These are phyloP conservation scores for Aphelenchoides avenae DNA, from an alignment of 1,140 invertebrate species.

Conservation along the genomic window DNA sequence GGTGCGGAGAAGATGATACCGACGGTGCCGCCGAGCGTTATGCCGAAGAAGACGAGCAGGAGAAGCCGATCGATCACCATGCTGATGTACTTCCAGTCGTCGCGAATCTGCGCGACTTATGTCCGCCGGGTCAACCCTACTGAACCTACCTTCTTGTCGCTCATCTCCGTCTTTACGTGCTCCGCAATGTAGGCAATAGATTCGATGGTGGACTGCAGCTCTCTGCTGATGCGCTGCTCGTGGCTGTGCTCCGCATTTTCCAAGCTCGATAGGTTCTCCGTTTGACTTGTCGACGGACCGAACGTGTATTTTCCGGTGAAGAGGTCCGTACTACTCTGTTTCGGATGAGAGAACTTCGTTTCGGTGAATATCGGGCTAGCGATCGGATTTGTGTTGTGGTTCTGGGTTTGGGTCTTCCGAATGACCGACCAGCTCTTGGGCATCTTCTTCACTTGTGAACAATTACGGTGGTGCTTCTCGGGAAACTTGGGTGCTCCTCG, in stretches of 20 bases:
- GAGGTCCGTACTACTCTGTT: slow-evolving; percentile 7
- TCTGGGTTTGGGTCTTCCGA: slow-evolving; percentile 3
- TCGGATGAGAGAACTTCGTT: no score
- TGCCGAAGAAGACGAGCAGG: slow-evolving; percentile 76
- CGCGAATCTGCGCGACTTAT: slow-evolving; percentile 90
- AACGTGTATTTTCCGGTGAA: slow-evolving; percentile 30
- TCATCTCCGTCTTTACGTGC: slow-evolving; percentile 61
- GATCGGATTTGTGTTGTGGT: no score
- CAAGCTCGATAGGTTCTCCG: slow-evolving; percentile 69
- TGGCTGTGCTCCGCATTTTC: slow-evolving; percentile 77
- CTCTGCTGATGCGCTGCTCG: slow-evolving; percentile 45
- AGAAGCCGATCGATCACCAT: slow-evolving; percentile 66
- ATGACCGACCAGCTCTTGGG: slow-evolving; percentile 18
- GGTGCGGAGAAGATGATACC: slow-evolving; percentile 97
- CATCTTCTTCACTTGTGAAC: slow-evolving; percentile 31
- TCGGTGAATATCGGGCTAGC: no score
- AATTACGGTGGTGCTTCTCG: slow-evolving; percentile 35
- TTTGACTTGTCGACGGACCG: slow-evolving; percentile 66
- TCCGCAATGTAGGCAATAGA: slow-evolving; percentile 63
- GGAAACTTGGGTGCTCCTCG: slow-evolving; percentile 20
- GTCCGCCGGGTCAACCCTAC: no score
- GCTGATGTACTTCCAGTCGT: slow-evolving; percentile 99
- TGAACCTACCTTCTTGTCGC: slow-evolving; percentile 93
- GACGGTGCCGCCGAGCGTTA: slow-evolving; percentile 87
- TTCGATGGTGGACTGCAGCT: slow-evolving; percentile 60